Percentiles rank a stretch among this genome's conserved stretches.
Conservation (phyloP, 1,140 invertebrate genomes). For the Microvelia longipes region DNA sequence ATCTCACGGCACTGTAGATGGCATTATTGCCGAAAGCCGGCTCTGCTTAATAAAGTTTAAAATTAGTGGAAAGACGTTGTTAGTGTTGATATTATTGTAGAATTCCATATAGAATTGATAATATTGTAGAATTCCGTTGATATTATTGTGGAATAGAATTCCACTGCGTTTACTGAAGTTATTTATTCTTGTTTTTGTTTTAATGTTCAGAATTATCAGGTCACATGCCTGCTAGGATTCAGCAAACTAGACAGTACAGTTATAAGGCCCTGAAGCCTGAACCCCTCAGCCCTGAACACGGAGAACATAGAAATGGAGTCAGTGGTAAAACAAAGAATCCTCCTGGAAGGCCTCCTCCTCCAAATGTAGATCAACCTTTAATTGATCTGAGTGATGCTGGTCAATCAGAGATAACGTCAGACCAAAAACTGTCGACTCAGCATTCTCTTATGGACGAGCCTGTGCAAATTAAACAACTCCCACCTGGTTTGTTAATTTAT, state of each 20-base stretch:
- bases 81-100: too few species aligned
- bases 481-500: background rate
- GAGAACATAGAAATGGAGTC: conserved; percentile 7
- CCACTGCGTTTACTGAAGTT: too few species aligned
- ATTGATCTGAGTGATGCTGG: conserved; percentile 21
- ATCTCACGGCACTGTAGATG: too few species aligned
- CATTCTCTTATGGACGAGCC: background rate
- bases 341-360: conserved; percentile 18
- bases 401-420: background rate
- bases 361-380: conserved; percentile 7
- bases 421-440: too few species aligned
- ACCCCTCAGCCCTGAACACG: conserved; percentile 27
- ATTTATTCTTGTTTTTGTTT: too few species aligned
- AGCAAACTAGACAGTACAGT: conserved; percentile 47
- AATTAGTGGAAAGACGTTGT: too few species aligned
- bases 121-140: too few species aligned
- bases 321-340: conserved; percentile 5
- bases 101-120: too few species aligned
- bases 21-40: too few species aligned
- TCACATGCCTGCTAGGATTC: conserved; percentile 13
- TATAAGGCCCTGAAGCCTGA: conserved; percentile 58
- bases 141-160: too few species aligned
- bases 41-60: too few species aligned
- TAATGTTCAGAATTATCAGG: conserved; percentile 2
- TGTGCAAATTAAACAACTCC: background rate